Conservation (phyloP, 2,888 invertebrate genomes). For the Metallyticus violacea region DNA sequence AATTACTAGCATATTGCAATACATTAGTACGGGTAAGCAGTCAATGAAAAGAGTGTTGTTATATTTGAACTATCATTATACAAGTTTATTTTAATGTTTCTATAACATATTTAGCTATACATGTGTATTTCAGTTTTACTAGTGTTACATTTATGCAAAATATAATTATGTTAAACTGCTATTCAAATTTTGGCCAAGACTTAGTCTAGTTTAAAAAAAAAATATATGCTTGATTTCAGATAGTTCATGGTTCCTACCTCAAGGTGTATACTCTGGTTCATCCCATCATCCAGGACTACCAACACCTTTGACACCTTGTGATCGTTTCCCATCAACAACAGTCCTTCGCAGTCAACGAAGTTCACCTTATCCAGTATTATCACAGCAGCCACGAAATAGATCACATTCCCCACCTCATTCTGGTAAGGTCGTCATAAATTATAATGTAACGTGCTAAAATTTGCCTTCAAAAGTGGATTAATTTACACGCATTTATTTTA, state of each 20-base stretch:
- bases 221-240: constrained; percentile 40
- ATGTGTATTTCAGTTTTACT: too few species aligned
- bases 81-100: too few species aligned
- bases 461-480: neutral
- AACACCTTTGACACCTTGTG: constrained; percentile 41
- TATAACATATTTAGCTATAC: too few species aligned
- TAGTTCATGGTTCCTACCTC: constrained; percentile 50
- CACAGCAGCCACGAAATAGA: constrained; percentile 44
- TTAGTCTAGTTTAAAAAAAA: too few species aligned
- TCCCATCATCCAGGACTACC: constrained; percentile 26
- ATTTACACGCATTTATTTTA: too few species aligned
- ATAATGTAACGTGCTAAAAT: neutral
- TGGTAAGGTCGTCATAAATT: neutral
- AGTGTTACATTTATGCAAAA: too few species aligned
- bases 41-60: too few species aligned
- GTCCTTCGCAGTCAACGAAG: constrained; percentile 40
- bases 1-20: too few species aligned
- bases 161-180: too few species aligned
- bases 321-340: constrained; percentile 41
- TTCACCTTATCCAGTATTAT: constrained; percentile 46
- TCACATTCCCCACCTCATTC: constrained; percentile 45
- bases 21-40: too few species aligned
- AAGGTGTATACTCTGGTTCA: constrained; percentile 34
- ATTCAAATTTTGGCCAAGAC: too few species aligned
- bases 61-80: too few species aligned